These are phyloP conservation scores for Pemphigus obesinymphae DNA, from an alignment of 1,140 invertebrate species.

Conservation along the genomic window DNA sequence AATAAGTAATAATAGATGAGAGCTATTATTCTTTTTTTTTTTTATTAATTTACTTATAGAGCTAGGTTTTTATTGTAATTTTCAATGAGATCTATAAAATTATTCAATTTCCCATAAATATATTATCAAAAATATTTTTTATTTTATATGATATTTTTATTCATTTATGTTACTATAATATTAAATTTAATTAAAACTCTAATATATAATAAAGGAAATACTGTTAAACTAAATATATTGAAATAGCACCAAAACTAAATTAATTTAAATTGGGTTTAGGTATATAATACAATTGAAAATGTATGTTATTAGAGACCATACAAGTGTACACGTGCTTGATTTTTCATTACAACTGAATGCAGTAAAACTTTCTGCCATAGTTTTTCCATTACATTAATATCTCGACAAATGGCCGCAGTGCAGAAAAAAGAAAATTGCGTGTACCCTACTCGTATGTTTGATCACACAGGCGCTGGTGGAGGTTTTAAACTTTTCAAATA, in stretches of 20 bases:
- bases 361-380: not conserved
- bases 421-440: not conserved
- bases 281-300: too few species aligned
- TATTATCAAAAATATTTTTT: not conserved
- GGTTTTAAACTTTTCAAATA: slow-evolving; percentile 7
- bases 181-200: too few species aligned
- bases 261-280: too few species aligned
- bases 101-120: not conserved
- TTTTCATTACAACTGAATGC: not conserved
- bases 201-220: too few species aligned
- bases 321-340: not conserved
- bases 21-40: too few species aligned
- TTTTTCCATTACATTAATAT: slow-evolving; percentile 17
- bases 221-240: too few species aligned
- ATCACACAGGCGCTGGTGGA: not conserved
- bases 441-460: not conserved
- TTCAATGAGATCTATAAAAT: not conserved
- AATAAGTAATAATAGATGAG: too few species aligned
- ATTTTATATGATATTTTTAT: too few species aligned
- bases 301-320: too few species aligned
- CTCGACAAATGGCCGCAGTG: not conserved
- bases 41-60: not conserved
- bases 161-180: too few species aligned
- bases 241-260: too few species aligned
- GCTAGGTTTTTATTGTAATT: not conserved